These are phyloP conservation scores for Troilus luridus DNA, from an alignment of 2,888 invertebrate genomes.

Conservation along the genomic window DNA sequence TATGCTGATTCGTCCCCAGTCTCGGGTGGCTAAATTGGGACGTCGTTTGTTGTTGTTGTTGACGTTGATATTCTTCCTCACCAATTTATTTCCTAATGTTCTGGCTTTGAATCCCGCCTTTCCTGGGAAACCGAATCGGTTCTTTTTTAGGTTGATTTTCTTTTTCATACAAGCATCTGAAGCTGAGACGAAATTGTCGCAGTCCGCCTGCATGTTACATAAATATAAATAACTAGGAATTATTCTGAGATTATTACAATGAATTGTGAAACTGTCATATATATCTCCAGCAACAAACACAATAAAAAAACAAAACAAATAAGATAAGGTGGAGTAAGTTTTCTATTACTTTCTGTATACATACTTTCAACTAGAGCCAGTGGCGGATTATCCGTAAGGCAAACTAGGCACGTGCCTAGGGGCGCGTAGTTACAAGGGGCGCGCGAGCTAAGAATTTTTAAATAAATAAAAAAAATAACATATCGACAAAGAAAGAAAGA, in stretches of 20 bases:
- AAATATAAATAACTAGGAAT: neutral
- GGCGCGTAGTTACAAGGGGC: too few relatives aligned
- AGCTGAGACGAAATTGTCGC: neutral
- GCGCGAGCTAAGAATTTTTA: too few relatives aligned
- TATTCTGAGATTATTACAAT: neutral
- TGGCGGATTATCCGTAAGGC: too few relatives aligned
- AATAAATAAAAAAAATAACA: too few relatives aligned
- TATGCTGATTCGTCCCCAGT: constrained; percentile 19
- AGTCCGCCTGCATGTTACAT: neutral
- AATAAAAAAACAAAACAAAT: too few relatives aligned
- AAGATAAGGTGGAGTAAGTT: too few relatives aligned
- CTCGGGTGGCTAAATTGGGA: neutral
- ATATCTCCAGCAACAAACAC: neutral
- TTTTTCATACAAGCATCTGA: constrained; percentile 13
- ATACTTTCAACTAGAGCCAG: too few relatives aligned
- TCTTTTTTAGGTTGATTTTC: neutral
- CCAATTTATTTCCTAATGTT: neutral
- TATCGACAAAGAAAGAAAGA: too few relatives aligned
- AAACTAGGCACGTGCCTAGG: too few relatives aligned
- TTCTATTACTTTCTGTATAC: too few relatives aligned
- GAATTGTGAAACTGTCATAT: neutral
- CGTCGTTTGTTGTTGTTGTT: neutral
- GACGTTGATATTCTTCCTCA: neutral
- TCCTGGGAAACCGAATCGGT: neutral
- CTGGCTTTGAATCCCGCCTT: neutral